Percentiles rank a stretch among this genome's conserved stretches.
These are phyloP conservation scores for Fratercula arctica DNA, from an alignment of 2,797 vertebrate species.

Conservation along the genomic window DNA sequence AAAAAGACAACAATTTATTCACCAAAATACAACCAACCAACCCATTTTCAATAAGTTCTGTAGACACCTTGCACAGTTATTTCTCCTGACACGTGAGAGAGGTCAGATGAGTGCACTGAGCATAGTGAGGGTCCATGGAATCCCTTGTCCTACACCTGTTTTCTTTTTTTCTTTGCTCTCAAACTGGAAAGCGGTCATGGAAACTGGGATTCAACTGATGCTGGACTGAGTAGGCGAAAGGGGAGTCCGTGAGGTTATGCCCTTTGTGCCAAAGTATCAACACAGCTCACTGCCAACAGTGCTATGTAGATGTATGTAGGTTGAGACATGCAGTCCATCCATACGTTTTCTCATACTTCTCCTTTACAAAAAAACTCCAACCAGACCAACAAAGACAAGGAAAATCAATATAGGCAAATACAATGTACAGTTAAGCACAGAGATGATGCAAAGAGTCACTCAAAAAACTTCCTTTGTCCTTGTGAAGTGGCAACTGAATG, in stretches of 20 bases:
- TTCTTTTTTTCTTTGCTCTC: not conserved
- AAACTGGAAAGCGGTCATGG: not conserved
- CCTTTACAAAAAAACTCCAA: not conserved
- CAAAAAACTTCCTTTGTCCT: not conserved
- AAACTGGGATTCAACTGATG: not conserved
- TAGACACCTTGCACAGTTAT: not conserved
- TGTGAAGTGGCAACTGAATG: not conserved
- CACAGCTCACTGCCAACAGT: not conserved
- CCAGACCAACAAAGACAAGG: not conserved
- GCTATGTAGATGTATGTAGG: not conserved
- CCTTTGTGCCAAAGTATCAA: not conserved
- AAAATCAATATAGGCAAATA: not conserved
- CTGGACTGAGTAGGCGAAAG: not conserved
- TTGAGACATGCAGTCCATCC: not conserved
- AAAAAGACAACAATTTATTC: not conserved
- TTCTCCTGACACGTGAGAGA: fast-evolving
- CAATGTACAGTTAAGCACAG: not conserved
- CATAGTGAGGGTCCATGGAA: not conserved
- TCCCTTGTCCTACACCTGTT: not conserved
- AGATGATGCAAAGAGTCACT: not conserved
- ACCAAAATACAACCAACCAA: not conserved
- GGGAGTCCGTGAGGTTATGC: not conserved
- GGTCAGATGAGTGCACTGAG: not conserved
- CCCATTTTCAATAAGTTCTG: not conserved
- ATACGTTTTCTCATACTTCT: not conserved